Base-by-base conservation (phyloP, 2,113 vertebrate species). In the Donacobius atricapilla region DNA sequence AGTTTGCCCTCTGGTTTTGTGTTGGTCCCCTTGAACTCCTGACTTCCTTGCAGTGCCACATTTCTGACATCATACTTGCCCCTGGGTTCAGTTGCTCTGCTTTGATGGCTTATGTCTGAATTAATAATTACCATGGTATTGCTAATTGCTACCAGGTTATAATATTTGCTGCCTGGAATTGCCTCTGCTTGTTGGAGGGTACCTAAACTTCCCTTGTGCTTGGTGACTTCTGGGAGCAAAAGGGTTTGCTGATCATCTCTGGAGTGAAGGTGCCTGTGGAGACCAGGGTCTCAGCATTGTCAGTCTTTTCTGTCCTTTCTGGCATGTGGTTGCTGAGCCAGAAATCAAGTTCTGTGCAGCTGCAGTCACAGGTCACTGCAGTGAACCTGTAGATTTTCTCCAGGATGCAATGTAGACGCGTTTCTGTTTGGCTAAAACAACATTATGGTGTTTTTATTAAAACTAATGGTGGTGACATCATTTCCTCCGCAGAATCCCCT, bases 341-440 rank as follows among this genome's bases (percentile, higher is more conserved):
- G 57, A 44, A 79, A 53, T 56, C 48, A n/a, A 28, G 30, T 82
- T 82, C 53, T 71, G 51, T 60, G 70, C 27, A 56, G 53, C 40
- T n/a, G 37, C 48, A 53, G 78, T n/a, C 33, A 6, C 47, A 51
- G 58, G 31, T 51, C 70, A 37, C 37, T n/a, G 9, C 60, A 48
- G 65, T 0, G 2, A 44, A 11, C 18, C 57, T 66, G 23, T 63
- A 27, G 13, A 24, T 66, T 83, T 93, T 50, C 56, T 89, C 56
- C 60, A 51, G 77, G 56, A 23, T 35, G 28, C 7, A 11, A 6
- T 2, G 35, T 14, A 10, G 58, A 4, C 1, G 3, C 0, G 3
- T 50, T 83, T 58, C 30, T 79, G 76, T 53, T 19, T 53, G 33
- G 10, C 78, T 77, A 79, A 63, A 82, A 44, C 60, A 54, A 3